Base-by-base conservation (phyloP, 92 coral and sea anemone species). In the Micromussa lordhowensis region DNA sequence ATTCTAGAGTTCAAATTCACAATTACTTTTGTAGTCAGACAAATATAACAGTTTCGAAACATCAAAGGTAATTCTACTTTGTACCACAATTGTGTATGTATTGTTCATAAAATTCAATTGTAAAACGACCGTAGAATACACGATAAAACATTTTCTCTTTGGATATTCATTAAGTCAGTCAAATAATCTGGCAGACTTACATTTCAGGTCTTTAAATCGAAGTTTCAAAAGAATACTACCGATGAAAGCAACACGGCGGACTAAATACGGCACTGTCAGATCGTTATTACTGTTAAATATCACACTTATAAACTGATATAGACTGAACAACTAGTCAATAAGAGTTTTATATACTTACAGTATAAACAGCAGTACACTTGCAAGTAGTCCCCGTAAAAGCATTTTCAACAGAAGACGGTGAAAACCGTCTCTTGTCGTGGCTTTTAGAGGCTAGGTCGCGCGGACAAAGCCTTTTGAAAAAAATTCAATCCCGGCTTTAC, bases 341-440 rank as follows among this genome's bases (percentile, higher is more conserved):
- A 31, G 29, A 31, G 32, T 5, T 2, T 26, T 77, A 63, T 32
- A 28, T 87, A 87, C 90, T 87, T 70, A 87, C 90, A 87, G 51
- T 68, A 87, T 77, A 70, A 79, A 79, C 85, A 87, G 90, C 86
- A 87, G 72, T 36, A 87, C 40, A 22, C 90, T 68, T 80, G 79
- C 3, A 3, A 80, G 29, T 16, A 55, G 15, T 49, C 77, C 77
- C 3, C 75, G 75, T 36, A 77, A 3, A 28, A 86, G 34, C 89
- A 86, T 86, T 68, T 51, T 68, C 35, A 40, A 64, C 77, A 77
- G 58, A 49, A 73, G 83, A 78, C 89, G 89, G 89, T 66, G n/a
- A 63, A 85, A 29, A 86, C 89, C 89, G 89, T 34, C 89, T 77
- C 30, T 77, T 51, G 88, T 24, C 73, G 72, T 17, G 3, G 68